phyloP scores from a whole-genome alignment of 2,888 invertebrate species.

The Ecdyonurus torrentis region DNA sequence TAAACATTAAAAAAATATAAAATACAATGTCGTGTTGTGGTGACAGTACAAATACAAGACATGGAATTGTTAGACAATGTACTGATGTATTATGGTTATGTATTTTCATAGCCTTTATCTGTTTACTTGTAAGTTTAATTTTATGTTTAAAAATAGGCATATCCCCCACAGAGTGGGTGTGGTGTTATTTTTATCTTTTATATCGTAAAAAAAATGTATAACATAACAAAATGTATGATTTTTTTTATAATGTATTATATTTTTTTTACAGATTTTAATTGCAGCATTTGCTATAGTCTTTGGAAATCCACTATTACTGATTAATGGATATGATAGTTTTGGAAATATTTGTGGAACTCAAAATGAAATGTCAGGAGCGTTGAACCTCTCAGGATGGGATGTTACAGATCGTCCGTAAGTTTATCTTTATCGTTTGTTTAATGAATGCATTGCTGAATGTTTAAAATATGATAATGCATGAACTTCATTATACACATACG shows the following conservation, averaged over 20 bases:
- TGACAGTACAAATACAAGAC: constrained; percentile 4
- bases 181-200: neutral
- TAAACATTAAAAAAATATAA: neutral
- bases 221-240: neutral
- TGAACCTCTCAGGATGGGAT: constrained; percentile 62
- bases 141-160: constrained; percentile 1
- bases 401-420: constrained; percentile 51
- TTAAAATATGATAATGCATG: too few species aligned
- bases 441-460: neutral
- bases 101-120: constrained; percentile 64
- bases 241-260: neutral
- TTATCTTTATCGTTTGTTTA: neutral
- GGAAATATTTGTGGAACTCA: constrained; percentile 86
- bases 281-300: constrained; percentile 77
- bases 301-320: constrained; percentile 67
- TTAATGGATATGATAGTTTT: constrained; percentile 86
- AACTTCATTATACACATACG: too few species aligned
- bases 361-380: constrained; percentile 45
- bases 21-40: constrained; percentile 8
- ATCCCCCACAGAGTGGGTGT: neutral
- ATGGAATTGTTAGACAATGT: constrained; percentile 43
- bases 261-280: constrained; percentile 46
- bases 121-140: constrained; percentile 52
- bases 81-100: constrained; percentile 71
- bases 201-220: neutral